Evolutionary conservation across 2,888 invertebrate genomes (phyloP).

Genomic region (Galerucella calmariensis): DNA sequence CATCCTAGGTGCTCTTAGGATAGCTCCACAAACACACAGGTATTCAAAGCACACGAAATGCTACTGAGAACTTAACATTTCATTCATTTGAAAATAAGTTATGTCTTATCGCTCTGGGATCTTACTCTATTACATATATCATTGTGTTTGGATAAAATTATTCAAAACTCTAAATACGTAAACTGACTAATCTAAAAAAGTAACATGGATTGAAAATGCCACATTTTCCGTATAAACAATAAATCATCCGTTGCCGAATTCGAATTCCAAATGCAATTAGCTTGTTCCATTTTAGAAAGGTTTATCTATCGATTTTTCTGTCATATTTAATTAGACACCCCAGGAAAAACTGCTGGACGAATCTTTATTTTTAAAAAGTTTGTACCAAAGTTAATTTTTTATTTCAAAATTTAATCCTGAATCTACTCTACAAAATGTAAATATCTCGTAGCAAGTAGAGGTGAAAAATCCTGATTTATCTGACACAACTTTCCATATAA

Average conservation of each 20-base stretch:
- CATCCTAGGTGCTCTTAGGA: no score
- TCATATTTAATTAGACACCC: neutral
- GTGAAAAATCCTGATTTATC: no score
- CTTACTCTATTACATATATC: no score
- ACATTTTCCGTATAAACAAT: slow-evolving; percentile 15
- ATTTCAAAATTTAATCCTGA: neutral
- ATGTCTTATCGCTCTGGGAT: no score
- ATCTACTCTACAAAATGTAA: neutral
- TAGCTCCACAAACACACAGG: no score
- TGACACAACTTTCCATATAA: no score
- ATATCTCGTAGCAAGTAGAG: no score
- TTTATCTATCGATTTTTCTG: neutral
- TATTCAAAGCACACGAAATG: no score
- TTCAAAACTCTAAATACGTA: neutral
- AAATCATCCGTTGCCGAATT: slow-evolving; percentile 18
- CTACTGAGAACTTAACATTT: no score
- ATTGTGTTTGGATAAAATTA: neutral
- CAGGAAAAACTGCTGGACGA: neutral
- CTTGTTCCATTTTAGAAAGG: neutral
- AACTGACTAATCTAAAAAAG: neutral
- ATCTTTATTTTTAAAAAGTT: neutral
- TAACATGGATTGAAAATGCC: neutral
- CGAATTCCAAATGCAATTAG: slow-evolving; percentile 19
- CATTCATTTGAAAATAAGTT: no score
- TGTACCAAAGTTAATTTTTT: neutral